phyloP scores from a whole-genome alignment of 2,797 vertebrate species.

The Galago senegalensis region DNA sequence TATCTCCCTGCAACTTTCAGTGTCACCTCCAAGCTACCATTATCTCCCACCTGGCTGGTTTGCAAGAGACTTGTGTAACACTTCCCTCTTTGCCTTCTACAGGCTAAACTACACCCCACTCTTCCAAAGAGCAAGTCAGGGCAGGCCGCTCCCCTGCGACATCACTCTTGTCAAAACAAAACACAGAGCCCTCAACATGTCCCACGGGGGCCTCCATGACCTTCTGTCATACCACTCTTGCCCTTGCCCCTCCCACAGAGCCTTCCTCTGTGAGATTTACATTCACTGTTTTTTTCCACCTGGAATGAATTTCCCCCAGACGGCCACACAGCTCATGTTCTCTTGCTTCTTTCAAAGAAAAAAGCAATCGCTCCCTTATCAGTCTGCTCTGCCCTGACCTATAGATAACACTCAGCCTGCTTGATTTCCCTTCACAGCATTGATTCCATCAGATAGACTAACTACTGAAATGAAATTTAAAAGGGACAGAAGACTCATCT shows the following conservation, averaged over 20 bases:
- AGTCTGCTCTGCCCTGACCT: no score
- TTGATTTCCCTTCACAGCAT: not conserved
- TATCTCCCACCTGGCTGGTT: not conserved
- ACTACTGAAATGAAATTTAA: not conserved
- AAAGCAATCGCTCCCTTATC: not conserved
- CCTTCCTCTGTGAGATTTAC: not conserved
- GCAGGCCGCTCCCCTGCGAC: not conserved
- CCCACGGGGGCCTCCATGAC: not conserved
- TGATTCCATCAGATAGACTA: not conserved
- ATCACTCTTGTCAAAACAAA: not conserved
- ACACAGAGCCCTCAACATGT: not conserved
- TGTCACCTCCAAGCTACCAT: not conserved
- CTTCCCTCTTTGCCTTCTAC: no score
- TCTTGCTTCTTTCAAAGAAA: not conserved
- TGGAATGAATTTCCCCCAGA: not conserved
- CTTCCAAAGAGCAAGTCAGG: not conserved
- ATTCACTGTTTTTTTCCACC: not conserved
- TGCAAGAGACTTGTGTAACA: not conserved
- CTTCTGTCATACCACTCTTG: not conserved
- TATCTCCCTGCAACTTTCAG: not conserved
- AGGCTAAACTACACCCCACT: not conserved
- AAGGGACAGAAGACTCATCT: not conserved
- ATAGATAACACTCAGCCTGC: not conserved
- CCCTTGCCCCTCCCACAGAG: not conserved
- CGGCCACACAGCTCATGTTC: not conserved